A percentile compares a stretch with the other conserved stretches of the same genome.
Evolutionary conservation across 2,797 vertebrate species (phyloP).

Genomic region (Tiaroga cobitis): DNA sequence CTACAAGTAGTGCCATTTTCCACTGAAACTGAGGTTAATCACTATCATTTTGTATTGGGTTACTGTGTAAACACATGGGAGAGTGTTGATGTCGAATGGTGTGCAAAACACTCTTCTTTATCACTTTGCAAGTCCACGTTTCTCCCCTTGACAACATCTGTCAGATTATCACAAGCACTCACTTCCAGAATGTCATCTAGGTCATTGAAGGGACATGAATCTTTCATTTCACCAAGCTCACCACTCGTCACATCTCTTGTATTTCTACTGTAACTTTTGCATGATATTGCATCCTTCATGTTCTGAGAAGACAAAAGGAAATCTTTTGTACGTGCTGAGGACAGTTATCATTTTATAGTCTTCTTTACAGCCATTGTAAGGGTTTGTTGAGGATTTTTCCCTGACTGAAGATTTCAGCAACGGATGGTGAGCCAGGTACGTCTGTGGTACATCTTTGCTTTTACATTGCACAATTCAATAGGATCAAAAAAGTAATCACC

Average conservation of each 20-base stretch:
- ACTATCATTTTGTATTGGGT: too few relatives aligned
- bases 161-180: not conserved
- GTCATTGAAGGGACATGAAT: conserved; percentile 2
- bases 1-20: not conserved
- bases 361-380: not conserved
- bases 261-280: not conserved
- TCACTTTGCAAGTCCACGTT: not conserved
- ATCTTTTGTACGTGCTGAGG: not conserved
- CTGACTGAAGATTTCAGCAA: too few relatives aligned
- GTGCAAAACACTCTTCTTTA: not conserved
- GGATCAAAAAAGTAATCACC: not conserved
- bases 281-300: not conserved
- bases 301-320: not conserved
- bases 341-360: not conserved
- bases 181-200: not conserved
- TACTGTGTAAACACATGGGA: not conserved
- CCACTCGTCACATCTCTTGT: not conserved
- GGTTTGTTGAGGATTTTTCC: not conserved
- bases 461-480: not conserved
- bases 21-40: not conserved
- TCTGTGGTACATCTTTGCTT: not conserved
- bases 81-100: not conserved
- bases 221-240: not conserved
- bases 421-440: not conserved
- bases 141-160: conserved; percentile 16